Evolutionary conservation across 2,113 vertebrate genomes (phyloP).

Genomic region (Phylloscopus whistleri): DNA sequence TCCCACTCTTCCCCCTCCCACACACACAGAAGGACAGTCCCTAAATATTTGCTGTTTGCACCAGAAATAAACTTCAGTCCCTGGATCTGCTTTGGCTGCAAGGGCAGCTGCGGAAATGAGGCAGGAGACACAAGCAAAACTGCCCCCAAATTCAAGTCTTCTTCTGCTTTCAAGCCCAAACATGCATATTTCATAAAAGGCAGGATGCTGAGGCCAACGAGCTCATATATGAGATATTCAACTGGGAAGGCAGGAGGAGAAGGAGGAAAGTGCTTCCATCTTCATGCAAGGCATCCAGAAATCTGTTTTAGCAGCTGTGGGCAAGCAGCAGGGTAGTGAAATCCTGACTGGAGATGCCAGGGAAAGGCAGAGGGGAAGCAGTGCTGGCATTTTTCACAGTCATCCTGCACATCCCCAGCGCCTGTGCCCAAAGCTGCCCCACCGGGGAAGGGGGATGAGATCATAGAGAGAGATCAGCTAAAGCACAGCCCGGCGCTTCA

Average conservation of each 20-base stretch:
- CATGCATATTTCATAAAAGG: background rate
- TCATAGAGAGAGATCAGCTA: background rate
- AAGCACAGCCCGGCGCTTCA: fast-evolving
- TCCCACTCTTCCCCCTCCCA: constrained; percentile 35
- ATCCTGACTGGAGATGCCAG: background rate
- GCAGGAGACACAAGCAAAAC: background rate
- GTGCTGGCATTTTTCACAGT: constrained; percentile 16
- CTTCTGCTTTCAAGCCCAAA: background rate
- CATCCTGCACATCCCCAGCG: background rate
- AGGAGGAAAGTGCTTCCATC: background rate
- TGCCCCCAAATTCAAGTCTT: background rate
- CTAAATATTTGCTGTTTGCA: constrained; percentile 34
- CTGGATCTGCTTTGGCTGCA: background rate
- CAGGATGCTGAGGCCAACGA: background rate
- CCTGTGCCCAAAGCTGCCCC: background rate
- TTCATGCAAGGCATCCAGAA: background rate
- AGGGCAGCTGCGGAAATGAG: background rate
- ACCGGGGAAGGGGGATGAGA: background rate
- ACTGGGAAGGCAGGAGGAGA: background rate
- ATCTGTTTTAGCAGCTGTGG: background rate
- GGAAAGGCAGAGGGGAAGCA: background rate
- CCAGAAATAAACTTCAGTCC: constrained; percentile 43
- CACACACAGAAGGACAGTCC: constrained; percentile 7
- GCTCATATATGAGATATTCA: background rate
- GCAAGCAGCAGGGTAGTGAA: background rate